Percentiles rank a stretch among this genome's conserved stretches.
Conservation (phyloP, 2,797 vertebrate genomes). For the Tachyglossus aculeatus region DNA sequence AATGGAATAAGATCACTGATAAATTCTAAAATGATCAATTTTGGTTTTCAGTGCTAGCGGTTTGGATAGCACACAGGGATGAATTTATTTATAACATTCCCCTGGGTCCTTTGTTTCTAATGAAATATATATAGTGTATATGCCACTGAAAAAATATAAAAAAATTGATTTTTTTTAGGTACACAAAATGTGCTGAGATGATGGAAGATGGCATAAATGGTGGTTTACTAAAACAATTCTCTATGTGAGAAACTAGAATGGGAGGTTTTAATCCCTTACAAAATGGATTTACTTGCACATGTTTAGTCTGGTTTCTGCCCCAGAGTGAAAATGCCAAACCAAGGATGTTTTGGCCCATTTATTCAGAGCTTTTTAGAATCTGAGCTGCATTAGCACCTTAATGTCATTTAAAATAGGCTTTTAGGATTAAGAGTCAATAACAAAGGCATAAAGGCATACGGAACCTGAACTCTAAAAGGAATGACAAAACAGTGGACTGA, state of each 20-base stretch:
- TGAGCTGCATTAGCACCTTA: not conserved
- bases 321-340: not conserved
- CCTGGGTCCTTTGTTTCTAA: too few relatives aligned
- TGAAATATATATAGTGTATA: too few relatives aligned
- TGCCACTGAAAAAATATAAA: too few relatives aligned
- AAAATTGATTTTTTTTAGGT: constrained; percentile 26
- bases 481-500: not conserved
- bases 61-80: not conserved
- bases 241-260: not conserved
- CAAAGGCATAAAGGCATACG: not conserved
- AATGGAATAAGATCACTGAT: not conserved
- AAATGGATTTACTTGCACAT: not conserved
- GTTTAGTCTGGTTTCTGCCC: not conserved
- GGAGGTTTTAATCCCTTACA: not conserved
- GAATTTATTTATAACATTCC: too few relatives aligned
- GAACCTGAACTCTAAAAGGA: not conserved
- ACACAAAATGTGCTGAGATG: not conserved
- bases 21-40: not conserved
- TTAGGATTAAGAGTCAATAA: not conserved
- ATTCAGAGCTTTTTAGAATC: not conserved
- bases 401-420: not conserved
- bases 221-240: not conserved
- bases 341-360: not conserved
- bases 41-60: not conserved
- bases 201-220: not conserved